Evolutionary conservation across 2,888 invertebrate species (phyloP).

Genomic region (Lepidochitona cinerea): DNA sequence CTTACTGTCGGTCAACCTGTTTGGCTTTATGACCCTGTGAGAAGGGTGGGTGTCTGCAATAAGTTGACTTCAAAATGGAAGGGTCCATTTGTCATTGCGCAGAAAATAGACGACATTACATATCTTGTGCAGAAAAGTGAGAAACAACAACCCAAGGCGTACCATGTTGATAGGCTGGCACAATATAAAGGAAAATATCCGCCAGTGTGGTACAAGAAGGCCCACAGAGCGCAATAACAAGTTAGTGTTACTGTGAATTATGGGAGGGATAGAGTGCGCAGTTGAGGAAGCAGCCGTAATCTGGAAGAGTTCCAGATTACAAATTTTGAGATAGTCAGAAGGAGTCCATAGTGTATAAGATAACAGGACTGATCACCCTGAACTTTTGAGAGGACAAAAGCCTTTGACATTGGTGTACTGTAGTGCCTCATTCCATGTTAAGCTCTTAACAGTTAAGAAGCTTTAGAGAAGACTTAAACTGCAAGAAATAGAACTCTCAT

Average conservation of each 20-base stretch:
- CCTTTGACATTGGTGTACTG: too few species aligned
- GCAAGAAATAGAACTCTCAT: too few species aligned
- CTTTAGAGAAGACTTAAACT: too few species aligned
- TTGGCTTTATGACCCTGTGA: background rate
- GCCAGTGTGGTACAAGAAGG: background rate
- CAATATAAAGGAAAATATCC: background rate
- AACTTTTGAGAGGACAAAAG: too few species aligned
- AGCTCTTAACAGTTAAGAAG: too few species aligned
- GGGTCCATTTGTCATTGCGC: background rate
- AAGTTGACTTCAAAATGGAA: background rate
- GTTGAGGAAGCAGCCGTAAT: background rate
- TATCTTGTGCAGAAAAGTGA: background rate
- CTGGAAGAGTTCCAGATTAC: too few species aligned
- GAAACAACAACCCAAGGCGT: background rate
- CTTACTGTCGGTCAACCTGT: background rate
- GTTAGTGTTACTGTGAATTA: background rate
- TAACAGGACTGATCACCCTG: too few species aligned
- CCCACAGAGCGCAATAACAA: too few species aligned
- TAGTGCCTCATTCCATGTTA: too few species aligned
- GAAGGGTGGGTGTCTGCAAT: background rate
- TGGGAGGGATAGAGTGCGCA: background rate
- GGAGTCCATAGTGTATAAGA: too few species aligned
- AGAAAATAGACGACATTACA: background rate
- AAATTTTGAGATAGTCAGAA: too few species aligned
- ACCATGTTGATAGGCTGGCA: background rate